A percentile compares a stretch with the other conserved stretches of the same genome.
Evolutionary conservation across 1,140 invertebrate genomes (phyloP).

Genomic region (Leptopilina clavipes): DNA sequence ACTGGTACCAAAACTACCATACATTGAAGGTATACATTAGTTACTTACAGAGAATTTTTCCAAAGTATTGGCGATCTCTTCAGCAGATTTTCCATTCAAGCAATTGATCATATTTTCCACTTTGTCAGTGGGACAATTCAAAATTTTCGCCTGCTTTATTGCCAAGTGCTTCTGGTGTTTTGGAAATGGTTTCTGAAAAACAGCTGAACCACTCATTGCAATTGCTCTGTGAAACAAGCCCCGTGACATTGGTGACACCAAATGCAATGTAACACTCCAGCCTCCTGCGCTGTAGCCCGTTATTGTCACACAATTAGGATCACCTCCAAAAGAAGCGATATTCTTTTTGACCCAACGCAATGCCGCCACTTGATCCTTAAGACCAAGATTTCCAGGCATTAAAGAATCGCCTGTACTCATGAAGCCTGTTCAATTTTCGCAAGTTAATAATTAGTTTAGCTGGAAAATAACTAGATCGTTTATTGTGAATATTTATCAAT

Average conservation of each 20-base stretch:
- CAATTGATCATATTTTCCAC: constrained; percentile 77
- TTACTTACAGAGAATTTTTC: constrained; percentile 42
- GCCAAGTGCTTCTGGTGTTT: constrained; percentile 76
- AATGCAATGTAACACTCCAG: constrained; percentile 78
- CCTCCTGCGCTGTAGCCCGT: constrained; percentile 83
- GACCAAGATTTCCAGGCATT: constrained; percentile 80
- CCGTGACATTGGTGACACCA: constrained; percentile 78
- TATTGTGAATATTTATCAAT: too few species aligned
- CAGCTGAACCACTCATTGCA: constrained; percentile 80
- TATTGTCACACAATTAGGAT: constrained; percentile 78
- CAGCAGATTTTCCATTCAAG: constrained; percentile 70
- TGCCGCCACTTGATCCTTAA: constrained; percentile 82
- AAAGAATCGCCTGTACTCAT: constrained; percentile 56
- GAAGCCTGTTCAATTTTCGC: constrained; percentile 53
- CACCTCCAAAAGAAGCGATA: constrained; percentile 77
- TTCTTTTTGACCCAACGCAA: constrained; percentile 80
- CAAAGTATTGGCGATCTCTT: constrained; percentile 40
- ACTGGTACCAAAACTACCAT: too few species aligned
- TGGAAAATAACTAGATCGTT: too few species aligned
- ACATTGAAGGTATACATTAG: too few species aligned
- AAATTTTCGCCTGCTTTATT: constrained; percentile 78
- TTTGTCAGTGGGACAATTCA: constrained; percentile 78
- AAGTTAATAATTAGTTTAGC: too few species aligned
- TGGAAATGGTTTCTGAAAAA: constrained; percentile 75
- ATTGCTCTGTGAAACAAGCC: constrained; percentile 73